Conservation (phyloP, 2,797 vertebrate species). For the Eremophila alpestris region DNA sequence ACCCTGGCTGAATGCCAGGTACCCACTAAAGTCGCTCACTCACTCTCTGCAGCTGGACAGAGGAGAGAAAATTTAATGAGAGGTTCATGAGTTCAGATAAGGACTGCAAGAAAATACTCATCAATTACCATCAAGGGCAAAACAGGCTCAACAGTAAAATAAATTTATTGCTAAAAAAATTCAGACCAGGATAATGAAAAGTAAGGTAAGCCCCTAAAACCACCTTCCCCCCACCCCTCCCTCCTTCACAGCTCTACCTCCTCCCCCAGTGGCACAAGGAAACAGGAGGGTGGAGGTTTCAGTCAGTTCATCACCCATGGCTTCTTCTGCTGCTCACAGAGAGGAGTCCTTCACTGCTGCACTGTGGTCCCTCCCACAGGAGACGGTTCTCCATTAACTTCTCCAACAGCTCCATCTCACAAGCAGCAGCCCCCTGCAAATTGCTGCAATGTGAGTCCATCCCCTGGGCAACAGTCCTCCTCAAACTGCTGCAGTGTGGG, state of each 20-base stretch:
- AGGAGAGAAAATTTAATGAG: not conserved
- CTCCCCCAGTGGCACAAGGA: not conserved
- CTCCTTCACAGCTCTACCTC: not conserved
- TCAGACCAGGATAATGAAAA: not conserved
- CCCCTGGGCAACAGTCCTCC: not conserved
- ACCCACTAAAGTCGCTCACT: accelerated
- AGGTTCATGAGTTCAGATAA: not conserved
- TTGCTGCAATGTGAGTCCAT: not conserved
- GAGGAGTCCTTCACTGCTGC: not conserved
- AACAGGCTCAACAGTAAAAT: not conserved
- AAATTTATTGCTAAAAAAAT: not conserved
- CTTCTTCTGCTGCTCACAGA: not conserved
- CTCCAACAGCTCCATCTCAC: not conserved
- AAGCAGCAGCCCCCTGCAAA: not conserved
- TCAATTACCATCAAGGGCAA: not conserved
- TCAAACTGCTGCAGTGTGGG: not conserved
- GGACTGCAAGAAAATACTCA: not conserved
- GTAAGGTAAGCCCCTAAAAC: not conserved
- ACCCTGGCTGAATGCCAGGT: not conserved
- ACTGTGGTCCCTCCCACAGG: not conserved
- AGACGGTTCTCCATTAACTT: not conserved
- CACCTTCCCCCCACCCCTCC: not conserved
- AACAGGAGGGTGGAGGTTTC: not conserved
- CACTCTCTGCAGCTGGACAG: not conserved
- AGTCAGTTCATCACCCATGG: not conserved